Conservation (phyloP, 2,113 vertebrate genomes). For the Rhinoptilus africanus region DNA sequence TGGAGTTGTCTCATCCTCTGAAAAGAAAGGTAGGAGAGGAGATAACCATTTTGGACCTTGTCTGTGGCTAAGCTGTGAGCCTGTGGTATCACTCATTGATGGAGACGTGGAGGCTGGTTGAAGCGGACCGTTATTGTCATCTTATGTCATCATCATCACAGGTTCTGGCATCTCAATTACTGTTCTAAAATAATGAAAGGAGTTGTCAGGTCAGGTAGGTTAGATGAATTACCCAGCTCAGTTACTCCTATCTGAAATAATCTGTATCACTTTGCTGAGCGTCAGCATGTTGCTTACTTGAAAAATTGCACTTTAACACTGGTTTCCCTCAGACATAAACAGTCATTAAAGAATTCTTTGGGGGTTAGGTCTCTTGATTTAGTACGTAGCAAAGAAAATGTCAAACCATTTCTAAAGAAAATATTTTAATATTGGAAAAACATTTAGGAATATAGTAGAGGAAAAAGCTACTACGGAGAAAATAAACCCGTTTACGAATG, state of each 20-base stretch:
- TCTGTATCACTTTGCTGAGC: not conserved
- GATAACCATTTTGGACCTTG: not conserved
- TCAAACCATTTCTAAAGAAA: not conserved
- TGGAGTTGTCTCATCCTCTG: not conserved
- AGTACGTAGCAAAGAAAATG: not conserved
- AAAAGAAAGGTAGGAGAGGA: not conserved
- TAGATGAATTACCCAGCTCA: slow-evolving; percentile 38
- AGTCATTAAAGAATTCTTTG: slow-evolving; percentile 6
- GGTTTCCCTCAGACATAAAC: not conserved
- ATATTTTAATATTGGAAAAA: not conserved
- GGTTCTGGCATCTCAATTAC: not conserved
- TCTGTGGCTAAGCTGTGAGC: not conserved
- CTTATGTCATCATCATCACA: not conserved
- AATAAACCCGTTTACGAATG: not conserved
- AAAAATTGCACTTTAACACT: not conserved
- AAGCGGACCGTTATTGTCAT: not conserved
- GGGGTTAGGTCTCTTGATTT: not conserved
- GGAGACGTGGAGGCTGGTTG: not conserved
- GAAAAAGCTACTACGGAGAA: not conserved
- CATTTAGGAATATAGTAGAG: not conserved
- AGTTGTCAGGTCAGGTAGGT: slow-evolving; percentile 23
- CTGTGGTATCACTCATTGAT: not conserved
- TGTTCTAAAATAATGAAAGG: slow-evolving; percentile 23
- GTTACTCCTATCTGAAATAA: slow-evolving; percentile 4
- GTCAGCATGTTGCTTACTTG: not conserved